Percentiles rank a stretch among this genome's conserved stretches.
Conservation (phyloP, 2,113 vertebrate species). For the Elachura formosa region DNA sequence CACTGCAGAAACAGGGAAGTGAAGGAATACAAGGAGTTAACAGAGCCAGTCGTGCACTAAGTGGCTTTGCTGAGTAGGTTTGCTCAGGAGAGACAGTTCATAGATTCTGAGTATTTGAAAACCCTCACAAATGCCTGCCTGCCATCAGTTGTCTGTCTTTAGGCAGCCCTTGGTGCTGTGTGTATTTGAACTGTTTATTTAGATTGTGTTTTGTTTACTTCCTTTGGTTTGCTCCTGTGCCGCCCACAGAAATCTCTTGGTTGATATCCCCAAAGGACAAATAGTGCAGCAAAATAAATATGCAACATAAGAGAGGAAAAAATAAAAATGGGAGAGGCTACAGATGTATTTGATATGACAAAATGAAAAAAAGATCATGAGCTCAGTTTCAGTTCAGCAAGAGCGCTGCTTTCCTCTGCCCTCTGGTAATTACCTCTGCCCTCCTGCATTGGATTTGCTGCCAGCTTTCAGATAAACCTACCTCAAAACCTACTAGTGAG, state of each 20-base stretch:
- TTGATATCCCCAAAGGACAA: background rate
- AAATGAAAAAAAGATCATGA: background rate
- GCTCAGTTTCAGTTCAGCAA: background rate
- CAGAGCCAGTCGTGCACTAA: background rate
- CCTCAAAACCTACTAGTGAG: background rate
- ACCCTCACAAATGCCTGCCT: background rate
- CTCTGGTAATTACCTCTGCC: background rate
- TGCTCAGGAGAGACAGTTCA: background rate
- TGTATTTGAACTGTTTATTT: background rate
- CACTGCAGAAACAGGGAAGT: background rate
- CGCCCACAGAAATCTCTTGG: background rate
- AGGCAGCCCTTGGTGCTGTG: background rate
- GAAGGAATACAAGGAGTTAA: background rate
- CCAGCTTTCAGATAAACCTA: background rate
- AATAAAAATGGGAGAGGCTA: background rate
- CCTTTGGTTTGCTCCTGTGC: background rate
- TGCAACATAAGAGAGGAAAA: background rate
- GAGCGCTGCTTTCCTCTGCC: rapidly evolving
- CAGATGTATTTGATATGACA: background rate
- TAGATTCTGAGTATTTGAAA: background rate
- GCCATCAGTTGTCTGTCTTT: background rate
- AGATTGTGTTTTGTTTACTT: background rate
- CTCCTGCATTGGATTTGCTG: background rate
- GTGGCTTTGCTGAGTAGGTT: background rate
- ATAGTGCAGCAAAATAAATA: background rate